Conservation (phyloP, 2,113 vertebrate species). For the Paramormyrops kingsleyae region DNA sequence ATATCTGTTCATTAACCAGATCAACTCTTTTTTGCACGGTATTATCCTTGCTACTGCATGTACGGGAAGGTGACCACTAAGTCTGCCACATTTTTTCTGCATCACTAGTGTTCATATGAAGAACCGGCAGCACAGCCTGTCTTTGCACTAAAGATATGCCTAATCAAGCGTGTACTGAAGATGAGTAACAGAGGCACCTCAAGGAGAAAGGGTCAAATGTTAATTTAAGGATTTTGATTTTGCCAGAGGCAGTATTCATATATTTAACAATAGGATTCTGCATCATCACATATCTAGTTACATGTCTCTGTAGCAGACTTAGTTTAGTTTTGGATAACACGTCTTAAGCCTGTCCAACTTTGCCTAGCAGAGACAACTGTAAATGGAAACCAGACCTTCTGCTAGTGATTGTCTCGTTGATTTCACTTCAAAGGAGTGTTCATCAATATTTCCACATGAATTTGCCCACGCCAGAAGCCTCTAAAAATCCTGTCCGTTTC, state of each 20-base stretch:
- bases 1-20: background rate
- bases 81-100: background rate
- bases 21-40: background rate
- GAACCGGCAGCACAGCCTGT: background rate
- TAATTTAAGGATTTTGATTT: background rate
- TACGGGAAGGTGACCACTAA: background rate
- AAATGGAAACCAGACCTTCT: background rate
- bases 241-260: background rate
- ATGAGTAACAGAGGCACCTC: too few relatives aligned
- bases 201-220: conserved; percentile 11
- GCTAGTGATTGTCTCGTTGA: background rate
- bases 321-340: background rate
- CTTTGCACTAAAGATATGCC: background rate
- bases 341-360: background rate
- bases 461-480: conserved; percentile 12
- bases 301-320: background rate
- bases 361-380: too few relatives aligned
- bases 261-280: background rate
- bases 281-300: background rate
- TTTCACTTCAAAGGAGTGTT: background rate
- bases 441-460: conserved; percentile 8
- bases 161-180: background rate
- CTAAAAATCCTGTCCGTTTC: conserved; percentile 29
- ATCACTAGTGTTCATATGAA: background rate
- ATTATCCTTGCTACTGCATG: background rate